Conservation (phyloP, 2,888 invertebrate species). For the Hylaea fasciaria region DNA sequence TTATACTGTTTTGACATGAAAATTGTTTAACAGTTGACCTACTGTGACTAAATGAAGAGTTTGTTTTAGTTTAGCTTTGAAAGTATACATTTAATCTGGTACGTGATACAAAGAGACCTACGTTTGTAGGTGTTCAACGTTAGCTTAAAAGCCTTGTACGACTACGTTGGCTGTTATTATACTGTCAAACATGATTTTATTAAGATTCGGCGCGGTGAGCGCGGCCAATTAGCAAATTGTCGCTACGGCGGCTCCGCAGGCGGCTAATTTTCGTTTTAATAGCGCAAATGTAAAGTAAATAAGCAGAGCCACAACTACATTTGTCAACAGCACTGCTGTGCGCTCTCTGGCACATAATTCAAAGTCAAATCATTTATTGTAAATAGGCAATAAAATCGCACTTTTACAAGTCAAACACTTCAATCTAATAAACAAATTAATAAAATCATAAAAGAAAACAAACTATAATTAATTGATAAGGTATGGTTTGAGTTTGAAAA, state of each 20-base stretch:
- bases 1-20: slow-evolving; percentile 2
- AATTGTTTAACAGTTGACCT: background rate
- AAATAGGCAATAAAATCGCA: too few relatives aligned
- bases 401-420: too few relatives aligned
- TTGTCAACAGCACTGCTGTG: slow-evolving; percentile 58
- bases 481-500: too few relatives aligned
- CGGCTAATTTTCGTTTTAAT: slow-evolving; percentile 42
- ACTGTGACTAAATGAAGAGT: too few relatives aligned
- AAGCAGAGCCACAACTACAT: slow-evolving; percentile 46
- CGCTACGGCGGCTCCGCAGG: slow-evolving; percentile 23
- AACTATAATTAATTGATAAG: too few relatives aligned
- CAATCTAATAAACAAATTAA: too few relatives aligned
- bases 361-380: too few relatives aligned
- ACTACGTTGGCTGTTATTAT: slow-evolving; percentile 3
- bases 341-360: slow-evolving; percentile 46
- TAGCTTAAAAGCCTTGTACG: slow-evolving; percentile 5
- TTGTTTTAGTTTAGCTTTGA: background rate
- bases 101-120: slow-evolving; percentile 6
- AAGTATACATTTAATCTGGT: background rate
- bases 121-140: background rate
- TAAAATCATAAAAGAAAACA: too few relatives aligned
- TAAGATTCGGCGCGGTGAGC: slow-evolving; percentile 23
- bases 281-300: slow-evolving; percentile 48
- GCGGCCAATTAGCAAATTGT: slow-evolving; percentile 34
- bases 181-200: slow-evolving; percentile 29